Evolutionary conservation across 2,113 vertebrate species (phyloP).

Genomic region (Euleptes europaea): DNA sequence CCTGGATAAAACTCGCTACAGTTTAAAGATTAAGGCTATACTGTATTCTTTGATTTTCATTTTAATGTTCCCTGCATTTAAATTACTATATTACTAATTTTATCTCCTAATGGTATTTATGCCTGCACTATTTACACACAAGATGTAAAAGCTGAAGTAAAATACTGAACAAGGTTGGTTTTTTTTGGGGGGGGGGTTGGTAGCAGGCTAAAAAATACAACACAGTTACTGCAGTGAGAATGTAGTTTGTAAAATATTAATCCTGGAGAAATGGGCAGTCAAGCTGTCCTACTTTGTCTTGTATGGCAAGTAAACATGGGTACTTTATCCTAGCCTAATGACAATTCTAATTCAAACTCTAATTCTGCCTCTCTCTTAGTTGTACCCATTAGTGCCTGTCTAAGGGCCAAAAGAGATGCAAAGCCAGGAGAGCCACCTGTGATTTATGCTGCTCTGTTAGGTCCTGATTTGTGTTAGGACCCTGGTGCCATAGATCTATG

Average conservation of each 20-base stretch:
- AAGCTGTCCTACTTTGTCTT: constrained; percentile 1
- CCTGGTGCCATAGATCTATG: no score
- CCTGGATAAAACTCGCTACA: constrained; percentile 47
- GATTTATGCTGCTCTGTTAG: no score
- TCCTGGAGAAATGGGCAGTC: not conserved
- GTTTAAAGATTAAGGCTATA: constrained; percentile 64
- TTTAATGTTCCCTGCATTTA: constrained; percentile 55
- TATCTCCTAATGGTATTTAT: constrained; percentile 41
- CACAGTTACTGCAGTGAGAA: not conserved
- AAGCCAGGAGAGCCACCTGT: no score
- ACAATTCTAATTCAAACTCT: constrained; percentile 1
- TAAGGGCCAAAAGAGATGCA: no score
- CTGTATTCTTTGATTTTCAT: constrained; percentile 70
- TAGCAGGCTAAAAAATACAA: not conserved
- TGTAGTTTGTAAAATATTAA: constrained; percentile 28
- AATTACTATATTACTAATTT: constrained; percentile 61
- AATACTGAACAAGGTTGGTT: constrained; percentile 1
- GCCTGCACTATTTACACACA: constrained; percentile 41
- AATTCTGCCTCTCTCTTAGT: constrained; percentile 12
- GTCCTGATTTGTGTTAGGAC: no score
- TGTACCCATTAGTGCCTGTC: not conserved
- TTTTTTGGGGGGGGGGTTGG: not conserved
- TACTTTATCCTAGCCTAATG: not conserved
- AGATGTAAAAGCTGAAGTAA: constrained; percentile 41
- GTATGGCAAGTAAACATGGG: not conserved